Percentiles rank a stretch among this genome's conserved stretches.
Evolutionary conservation across 2,888 invertebrate genomes (phyloP).

Genomic region (Steromphala cineraria): DNA sequence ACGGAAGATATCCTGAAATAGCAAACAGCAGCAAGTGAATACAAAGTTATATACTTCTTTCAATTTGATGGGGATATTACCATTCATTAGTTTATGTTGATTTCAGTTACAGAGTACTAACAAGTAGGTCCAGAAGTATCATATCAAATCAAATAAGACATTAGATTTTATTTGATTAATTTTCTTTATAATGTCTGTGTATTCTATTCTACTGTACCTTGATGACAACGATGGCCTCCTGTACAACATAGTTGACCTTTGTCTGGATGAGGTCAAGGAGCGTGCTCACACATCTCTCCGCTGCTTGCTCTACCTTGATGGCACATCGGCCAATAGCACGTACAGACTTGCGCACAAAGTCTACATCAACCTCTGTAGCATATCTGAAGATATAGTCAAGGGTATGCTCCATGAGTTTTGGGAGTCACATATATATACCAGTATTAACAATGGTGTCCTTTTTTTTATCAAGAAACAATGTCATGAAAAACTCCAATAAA

Average conservation of each 20-base stretch:
- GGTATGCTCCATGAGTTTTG: background rate
- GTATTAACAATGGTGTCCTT: too few relatives aligned
- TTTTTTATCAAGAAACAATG: too few relatives aligned
- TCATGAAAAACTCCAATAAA: too few relatives aligned
- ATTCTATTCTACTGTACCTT: conserved; percentile 82
- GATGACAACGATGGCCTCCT: conserved; percentile 99
- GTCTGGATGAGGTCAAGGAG: conserved; percentile 98
- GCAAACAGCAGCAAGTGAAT: background rate
- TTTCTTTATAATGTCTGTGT: too few relatives aligned
- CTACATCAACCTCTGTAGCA: conserved; percentile 99
- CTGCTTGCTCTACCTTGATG: conserved; percentile 98
- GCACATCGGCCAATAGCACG: conserved; percentile 98
- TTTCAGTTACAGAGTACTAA: too few relatives aligned
- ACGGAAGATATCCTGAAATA: conserved; percentile 77
- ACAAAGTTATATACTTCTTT: too few relatives aligned
- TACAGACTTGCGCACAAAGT: conserved; percentile 99
- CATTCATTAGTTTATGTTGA: too few relatives aligned
- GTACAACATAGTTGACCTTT: conserved; percentile 99
- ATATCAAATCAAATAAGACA: too few relatives aligned
- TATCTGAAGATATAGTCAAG: conserved; percentile 77
- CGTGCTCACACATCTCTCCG: conserved; percentile 98
- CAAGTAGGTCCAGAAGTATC: too few relatives aligned
- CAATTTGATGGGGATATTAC: too few relatives aligned
- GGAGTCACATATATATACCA: too few relatives aligned
- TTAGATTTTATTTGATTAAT: too few relatives aligned